A percentile compares a stretch with the other conserved stretches of the same genome.
phyloP scores from a whole-genome alignment of 2,888 invertebrate species.

The Pharmacophagus antenor region DNA sequence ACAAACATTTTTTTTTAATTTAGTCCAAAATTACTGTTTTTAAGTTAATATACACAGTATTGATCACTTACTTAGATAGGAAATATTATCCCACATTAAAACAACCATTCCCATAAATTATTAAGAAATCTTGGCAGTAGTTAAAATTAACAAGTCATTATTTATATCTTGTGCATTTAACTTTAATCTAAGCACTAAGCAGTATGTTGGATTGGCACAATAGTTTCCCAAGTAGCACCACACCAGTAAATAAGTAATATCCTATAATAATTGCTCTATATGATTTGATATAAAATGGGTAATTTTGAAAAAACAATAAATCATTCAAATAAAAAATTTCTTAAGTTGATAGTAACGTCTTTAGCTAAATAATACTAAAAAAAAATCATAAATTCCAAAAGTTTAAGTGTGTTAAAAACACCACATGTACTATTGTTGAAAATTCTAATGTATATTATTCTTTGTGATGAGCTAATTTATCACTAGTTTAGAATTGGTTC shows the following conservation, averaged over 20 bases:
- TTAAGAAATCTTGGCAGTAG: conserved; percentile 6
- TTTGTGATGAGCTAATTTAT: neutral
- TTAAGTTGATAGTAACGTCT: neutral
- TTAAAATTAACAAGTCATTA: neutral
- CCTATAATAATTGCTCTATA: neutral
- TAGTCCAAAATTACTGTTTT: neutral
- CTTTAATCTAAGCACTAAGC: conserved; percentile 33
- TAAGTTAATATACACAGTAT: neutral
- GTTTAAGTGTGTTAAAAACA: too few relatives aligned
- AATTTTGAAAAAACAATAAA: neutral
- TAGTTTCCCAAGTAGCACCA: conserved; percentile 54
- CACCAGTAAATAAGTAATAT: conserved; percentile 27
- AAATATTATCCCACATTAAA: neutral
- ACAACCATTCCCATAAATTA: conserved; percentile 5
- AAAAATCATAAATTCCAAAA: too few relatives aligned
- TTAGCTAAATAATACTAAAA: neutral
- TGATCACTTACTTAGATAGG: neutral
- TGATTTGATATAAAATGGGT: neutral
- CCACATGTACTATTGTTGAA: too few relatives aligned
- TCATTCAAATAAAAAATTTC: neutral
- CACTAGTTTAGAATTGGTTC: neutral
- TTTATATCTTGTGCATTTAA: conserved; percentile 36
- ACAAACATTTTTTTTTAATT: conserved; percentile 21
- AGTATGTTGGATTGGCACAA: conserved; percentile 55
- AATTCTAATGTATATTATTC: too few relatives aligned